Base-by-base conservation (phyloP, 2,113 vertebrate species). In the Atlantisia rogersi region DNA sequence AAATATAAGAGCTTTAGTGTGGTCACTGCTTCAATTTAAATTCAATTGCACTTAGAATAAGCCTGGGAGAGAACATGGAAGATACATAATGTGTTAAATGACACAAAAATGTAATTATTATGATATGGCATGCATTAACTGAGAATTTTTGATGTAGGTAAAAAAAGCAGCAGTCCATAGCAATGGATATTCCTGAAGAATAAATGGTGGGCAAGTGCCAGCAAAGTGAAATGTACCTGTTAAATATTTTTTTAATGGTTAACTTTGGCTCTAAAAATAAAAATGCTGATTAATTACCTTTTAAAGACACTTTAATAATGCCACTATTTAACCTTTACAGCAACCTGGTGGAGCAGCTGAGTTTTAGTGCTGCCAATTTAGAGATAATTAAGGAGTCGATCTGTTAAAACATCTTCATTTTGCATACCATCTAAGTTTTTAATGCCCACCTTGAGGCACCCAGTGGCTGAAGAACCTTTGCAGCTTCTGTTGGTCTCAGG, bases 21-120 rank as follows among this genome's bases (percentile, higher is more conserved):
- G 94, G 86, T 92, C 94, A 94, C 32, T 86, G 60, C 82, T 97
- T 97, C 94, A 91, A 60, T 95, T 95, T 96, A 80, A 97, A 94
- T 96, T 95, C 58, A 96, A 83, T 82, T 97, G 71, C 96, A 94
- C 80, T 95, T 87, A 37, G 42, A 92, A 77, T 93, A 94, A 96
- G 82, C 86, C 88, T 88, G 78, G 48, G 88, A 97, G 93, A 96
- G 62, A 95, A 77, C 74, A 70, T 98, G 76, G 82, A 68, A 94
- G 86, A 79, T 79, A 78, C 5, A 31, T 44, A 92, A 70, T 92
- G 62, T 42, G 94, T 86, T 96, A 95, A 97, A 97, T 94, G 93
- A 84, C 86, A 94, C 67, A 96, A 96, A 85, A 94, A 86, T 74
- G 80, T 94, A 95, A 93, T 91, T 84, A 91, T 91, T 95, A 91